Base-by-base conservation (phyloP, 2,113 vertebrate genomes). In the Dasypus novemcinctus region DNA sequence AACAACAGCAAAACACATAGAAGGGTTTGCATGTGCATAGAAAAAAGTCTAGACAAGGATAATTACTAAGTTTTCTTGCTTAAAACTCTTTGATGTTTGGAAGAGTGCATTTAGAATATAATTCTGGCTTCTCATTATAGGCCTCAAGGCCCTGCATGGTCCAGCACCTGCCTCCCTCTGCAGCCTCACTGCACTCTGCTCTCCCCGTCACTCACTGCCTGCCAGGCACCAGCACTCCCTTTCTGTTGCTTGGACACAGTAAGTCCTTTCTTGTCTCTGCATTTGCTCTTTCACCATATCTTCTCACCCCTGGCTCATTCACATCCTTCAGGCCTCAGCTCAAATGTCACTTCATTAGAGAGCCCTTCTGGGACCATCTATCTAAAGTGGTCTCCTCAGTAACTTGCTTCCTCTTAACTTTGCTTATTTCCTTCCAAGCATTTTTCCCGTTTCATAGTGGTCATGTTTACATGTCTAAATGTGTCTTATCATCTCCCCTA, bases 251-350 rank as follows among this genome's bases (percentile, higher is more conserved):
- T 64, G 49, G 71, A 87, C 57, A 78, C 82, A 71, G 71, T 69
- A 69, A 52, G 87, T 78, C 36, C 82, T 82, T 91, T 61, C 46
- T 88, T 1, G 4, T 87, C 61, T 87, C 54, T 57, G 49, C 11
- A 76, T 78, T 36, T 89, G 72, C 57, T 89, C 78, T 96, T 92
- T 96, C 72, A 93, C 74, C 87, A 97, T 15, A 72, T 85, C 76
- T 80, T 82, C 86, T 78, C 38, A 84, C 68, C 89, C 71, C 74
- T 31, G 71, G 76, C 41, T 92, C 66, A 80, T 75, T 91, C 54
- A 63, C 36, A 92, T 71, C 49, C 68, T 81, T 84, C 87, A 82
- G 78, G 38, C 33, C 38, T 95, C 81, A 83, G 91, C 64, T 92
- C 94, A 90, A 89, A 90, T 85, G 57, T 81, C 84, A n/a, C 68